A percentile compares a stretch with the other conserved stretches of the same genome.
phyloP scores from a whole-genome alignment of 1,140 invertebrate genomes.

The Hyles euphorbiae region DNA sequence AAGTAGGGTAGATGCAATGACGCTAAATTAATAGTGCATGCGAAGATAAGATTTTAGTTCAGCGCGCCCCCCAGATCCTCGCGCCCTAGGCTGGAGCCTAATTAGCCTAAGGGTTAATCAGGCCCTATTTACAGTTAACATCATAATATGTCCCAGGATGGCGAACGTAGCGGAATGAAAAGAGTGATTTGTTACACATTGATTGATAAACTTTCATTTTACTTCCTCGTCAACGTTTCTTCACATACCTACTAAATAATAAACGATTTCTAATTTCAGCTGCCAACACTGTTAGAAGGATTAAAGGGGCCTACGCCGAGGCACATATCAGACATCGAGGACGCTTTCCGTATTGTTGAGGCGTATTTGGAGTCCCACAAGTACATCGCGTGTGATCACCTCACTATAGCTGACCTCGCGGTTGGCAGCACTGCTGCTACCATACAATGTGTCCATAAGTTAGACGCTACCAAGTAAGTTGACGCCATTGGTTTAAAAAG shows the following conservation, averaged over 20 bases:
- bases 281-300: conserved; percentile 27
- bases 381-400: conserved; percentile 29
- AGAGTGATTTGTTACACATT: too few relatives aligned
- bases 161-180: too few relatives aligned
- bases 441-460: conserved; percentile 17
- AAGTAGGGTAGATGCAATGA: too few relatives aligned
- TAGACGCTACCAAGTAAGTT: conserved; percentile 29
- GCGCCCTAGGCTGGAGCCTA: too few relatives aligned
- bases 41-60: too few relatives aligned
- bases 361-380: conserved; percentile 21
- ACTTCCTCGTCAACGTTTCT: not conserved
- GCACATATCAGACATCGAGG: conserved; percentile 29
- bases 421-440: conserved; percentile 26
- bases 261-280: conserved; percentile 22
- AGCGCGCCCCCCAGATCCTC: too few relatives aligned
- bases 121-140: too few relatives aligned
- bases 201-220: too few relatives aligned
- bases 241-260: not conserved
- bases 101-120: too few relatives aligned
- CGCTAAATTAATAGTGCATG: too few relatives aligned
- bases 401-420: conserved; percentile 40
- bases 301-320: conserved; percentile 12
- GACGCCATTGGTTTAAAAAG: too few relatives aligned
- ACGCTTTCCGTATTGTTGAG: conserved; percentile 31
- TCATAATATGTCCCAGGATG: too few relatives aligned